Evolutionary conservation across 2,797 vertebrate species (phyloP), one percentile per base, ranked within the genome.

Genomic region (Emydoidea blandingii): DNA sequence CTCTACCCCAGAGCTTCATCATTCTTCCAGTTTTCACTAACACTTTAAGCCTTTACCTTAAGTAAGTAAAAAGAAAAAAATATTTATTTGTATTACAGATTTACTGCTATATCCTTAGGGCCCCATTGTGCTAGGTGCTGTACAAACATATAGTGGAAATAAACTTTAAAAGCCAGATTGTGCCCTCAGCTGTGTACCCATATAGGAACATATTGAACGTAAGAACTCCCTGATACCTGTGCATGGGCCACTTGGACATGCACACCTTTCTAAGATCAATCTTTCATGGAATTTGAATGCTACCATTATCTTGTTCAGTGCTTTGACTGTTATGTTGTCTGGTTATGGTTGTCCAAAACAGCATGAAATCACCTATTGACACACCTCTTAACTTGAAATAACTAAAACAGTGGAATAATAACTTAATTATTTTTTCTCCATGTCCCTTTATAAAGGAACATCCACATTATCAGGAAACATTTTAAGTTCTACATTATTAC

Each of bases 221-320:
- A 11, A 49, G 15, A 49, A 49, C 41, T 10, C 10, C 4, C 16
- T 3, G 4, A 12, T 0, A 0, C 34, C 5, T 0, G 1, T 37
- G 16, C 0, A 1, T 0, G 2, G 15, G 23, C 29, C 25, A 59
- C 37, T 25, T 8, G 27, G 62, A 10, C 5, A 0, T 1, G 1
- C 3, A 7, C 3, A 49, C 44, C 4, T 5, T 23, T 12, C 54
- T 54, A 11, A 56, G 4, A 9, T 90, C 10, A 16, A 59, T 82
- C 15, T 76, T 41, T 23, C 4, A 19, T 27, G 21, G 50, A 37
- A 21, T 53, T 62, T 56, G 3, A 4, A 1, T 21, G 44, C 2
- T 34, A 86, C 79, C 2, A 21, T 16, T 53, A 6, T 54, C 53
- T 68, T 76, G 37, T 78, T 47, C 12, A 65, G 7, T 79, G 23